These are phyloP conservation scores for Ornithorhynchus anatinus DNA, from an alignment of 2,113 vertebrate species.

Conservation along the genomic window DNA sequence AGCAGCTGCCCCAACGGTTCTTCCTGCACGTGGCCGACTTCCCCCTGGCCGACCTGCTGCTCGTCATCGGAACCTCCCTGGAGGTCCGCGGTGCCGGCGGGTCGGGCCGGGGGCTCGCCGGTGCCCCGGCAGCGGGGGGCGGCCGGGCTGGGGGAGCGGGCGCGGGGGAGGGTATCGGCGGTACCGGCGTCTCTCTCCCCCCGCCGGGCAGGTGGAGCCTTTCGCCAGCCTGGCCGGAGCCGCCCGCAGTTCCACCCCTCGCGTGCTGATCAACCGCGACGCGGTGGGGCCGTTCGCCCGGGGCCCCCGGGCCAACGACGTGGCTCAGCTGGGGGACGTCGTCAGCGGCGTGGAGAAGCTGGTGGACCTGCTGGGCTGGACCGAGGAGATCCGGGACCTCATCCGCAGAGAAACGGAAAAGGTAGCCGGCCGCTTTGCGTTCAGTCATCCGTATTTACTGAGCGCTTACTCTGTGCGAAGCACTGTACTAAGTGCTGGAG, in stretches of 20 bases:
- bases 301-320: slow-evolving; percentile 66
- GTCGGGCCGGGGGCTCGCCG: too few species aligned
- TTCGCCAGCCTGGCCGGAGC: slow-evolving; percentile 88
- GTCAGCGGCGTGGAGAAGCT: slow-evolving; percentile 76
- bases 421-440: too few species aligned
- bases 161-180: neutral
- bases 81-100: slow-evolving; percentile 75
- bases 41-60: slow-evolving; percentile 86
- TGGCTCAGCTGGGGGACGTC: slow-evolving; percentile 85
- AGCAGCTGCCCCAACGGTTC: slow-evolving; percentile 86
- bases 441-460: too few species aligned
- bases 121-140: neutral
- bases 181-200: too few species aligned
- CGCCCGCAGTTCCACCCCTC: slow-evolving; percentile 75
- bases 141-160: neutral
- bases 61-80: slow-evolving; percentile 92
- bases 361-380: slow-evolving; percentile 85
- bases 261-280: slow-evolving; percentile 89
- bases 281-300: slow-evolving; percentile 82
- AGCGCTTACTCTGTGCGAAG: too few species aligned
- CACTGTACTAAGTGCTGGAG: too few species aligned
- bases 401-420: slow-evolving; percentile 68
- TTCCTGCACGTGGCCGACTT: slow-evolving; percentile 85
- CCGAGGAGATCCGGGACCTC: slow-evolving; percentile 71
- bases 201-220: slow-evolving; percentile 97